Base-by-base conservation (phyloP, 2,113 vertebrate genomes). In the Heterochromis multidens region DNA sequence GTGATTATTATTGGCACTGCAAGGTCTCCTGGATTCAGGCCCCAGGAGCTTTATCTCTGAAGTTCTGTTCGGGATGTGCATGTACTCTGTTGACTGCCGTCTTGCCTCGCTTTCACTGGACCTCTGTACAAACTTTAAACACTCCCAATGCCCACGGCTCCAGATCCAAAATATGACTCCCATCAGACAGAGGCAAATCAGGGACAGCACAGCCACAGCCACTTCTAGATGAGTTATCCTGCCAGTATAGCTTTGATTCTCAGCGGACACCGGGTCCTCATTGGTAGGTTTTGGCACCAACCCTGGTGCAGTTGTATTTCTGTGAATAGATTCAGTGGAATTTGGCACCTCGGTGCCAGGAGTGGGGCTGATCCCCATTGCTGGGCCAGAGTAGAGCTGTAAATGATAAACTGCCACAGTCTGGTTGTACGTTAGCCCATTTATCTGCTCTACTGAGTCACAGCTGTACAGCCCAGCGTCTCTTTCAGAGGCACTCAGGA, bases 391-490 rank as follows among this genome's bases (percentile, higher is more conserved):
- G 84, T 27, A 7, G n/a, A 77, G 89, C 23, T 61, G 80, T 37
- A 96, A 90, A 4, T 63, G 77, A 57, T 95, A 96, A 77, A 87
- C 74, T 0, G 85, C 94, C 86, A 92, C 23, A 0, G 93, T 82
- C 60, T 83, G 43, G 61, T 58, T 85, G 88, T 94, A 94, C 4
- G 79, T 83, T 52, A 74, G 93, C 52, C 89, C 80, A 6, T 77
- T 88, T 40, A 93, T 79, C 49, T 58, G 79, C 90, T 97, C 96
- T 0, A 91, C 87, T 0, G 94, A 95, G 37, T 84, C 61, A 35
- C 96, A 97, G 8, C 83, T 87, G 78, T 95, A 97, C 21, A 65
- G 56, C 3, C 96, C 96, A 0, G 84, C 81, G 1, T 93, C 95
- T 0, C 87, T 84, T 9, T 31, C n/a, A 0, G 94, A 92, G 35